A percentile compares a stretch with the other conserved stretches of the same genome.
Conservation (phyloP, 2,113 vertebrate genomes). For the Tiliqua scincoides region DNA sequence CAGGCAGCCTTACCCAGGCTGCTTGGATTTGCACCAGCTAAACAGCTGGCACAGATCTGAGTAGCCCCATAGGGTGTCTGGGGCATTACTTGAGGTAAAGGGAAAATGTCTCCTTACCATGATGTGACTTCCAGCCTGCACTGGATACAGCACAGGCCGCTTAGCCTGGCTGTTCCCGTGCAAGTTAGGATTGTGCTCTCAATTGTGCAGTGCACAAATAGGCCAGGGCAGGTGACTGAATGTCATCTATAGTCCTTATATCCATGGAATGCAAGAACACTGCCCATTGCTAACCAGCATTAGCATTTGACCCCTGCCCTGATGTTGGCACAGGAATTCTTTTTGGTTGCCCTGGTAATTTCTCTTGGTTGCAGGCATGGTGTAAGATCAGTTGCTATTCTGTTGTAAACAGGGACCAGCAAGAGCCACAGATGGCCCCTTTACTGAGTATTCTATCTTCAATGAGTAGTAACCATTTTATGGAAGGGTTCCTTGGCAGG, state of each 20-base stretch:
- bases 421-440: not conserved
- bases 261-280: not conserved
- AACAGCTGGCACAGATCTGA: no score
- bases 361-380: not conserved
- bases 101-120: no score
- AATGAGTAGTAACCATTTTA: not conserved
- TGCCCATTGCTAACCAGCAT: not conserved
- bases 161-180: no score
- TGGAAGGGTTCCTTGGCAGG: conserved; percentile 1
- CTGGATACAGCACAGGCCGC: no score
- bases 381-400: not conserved
- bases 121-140: no score
- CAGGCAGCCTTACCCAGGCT: no score
- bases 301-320: not conserved
- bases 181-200: no score
- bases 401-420: not conserved
- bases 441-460: not conserved
- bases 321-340: not conserved
- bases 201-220: not conserved
- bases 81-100: no score
- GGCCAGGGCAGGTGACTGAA: not conserved
- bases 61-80: no score
- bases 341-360: not conserved
- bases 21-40: no score
- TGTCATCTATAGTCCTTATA: not conserved